Base-by-base conservation (phyloP, 1,140 invertebrate species). In the Aplysia californica region DNA sequence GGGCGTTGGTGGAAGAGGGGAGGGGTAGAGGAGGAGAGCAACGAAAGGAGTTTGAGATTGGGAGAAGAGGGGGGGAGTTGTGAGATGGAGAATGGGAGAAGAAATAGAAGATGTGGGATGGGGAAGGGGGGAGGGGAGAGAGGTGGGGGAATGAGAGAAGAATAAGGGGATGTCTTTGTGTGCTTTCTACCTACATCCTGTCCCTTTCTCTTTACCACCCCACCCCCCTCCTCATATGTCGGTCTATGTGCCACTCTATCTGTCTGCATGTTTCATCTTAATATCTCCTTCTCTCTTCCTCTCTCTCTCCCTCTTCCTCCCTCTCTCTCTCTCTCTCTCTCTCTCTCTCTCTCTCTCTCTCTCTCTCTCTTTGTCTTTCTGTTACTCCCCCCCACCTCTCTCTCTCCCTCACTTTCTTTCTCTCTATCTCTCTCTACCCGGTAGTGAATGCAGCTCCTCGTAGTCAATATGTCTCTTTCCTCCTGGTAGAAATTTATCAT, bases 221-320 rank as follows among this genome's bases (percentile, higher is more conserved):
- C 5, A 56, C 18, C 58, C 44, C 58, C 69, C 29, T 35, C 15
- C 29, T 55, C 3, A 26, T 64, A 10, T 64, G 59, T 64, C n/a
- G 21, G 59, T 64, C n/a, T 64, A 26, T 64, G 10, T 64, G 59
- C 26, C n/a, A 15, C 10, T 64, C 15, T 64, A 26, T 64, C n/a
- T 64, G 65, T 44, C 41, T 44, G 29, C 33, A 31, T 36, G 29
- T 33, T 66, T 36, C 36, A 21, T 66, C 64, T 58, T 21, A 58
- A 41, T 58, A 18, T 64, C 55, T 74, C 33, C 39, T 23, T 74
- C 21, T 64, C 31, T 65, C 56, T 64, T 39, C 65, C 56, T 74
- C 58, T 74, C 56, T 74, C 55, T 33, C 21, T 15, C 55, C 65
- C 2, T 64, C 31, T 61, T n/a, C 41, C 58, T 75, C 23, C 41